Conservation (phyloP, 2,888 invertebrate species). For the Drosophila koepferae region DNA sequence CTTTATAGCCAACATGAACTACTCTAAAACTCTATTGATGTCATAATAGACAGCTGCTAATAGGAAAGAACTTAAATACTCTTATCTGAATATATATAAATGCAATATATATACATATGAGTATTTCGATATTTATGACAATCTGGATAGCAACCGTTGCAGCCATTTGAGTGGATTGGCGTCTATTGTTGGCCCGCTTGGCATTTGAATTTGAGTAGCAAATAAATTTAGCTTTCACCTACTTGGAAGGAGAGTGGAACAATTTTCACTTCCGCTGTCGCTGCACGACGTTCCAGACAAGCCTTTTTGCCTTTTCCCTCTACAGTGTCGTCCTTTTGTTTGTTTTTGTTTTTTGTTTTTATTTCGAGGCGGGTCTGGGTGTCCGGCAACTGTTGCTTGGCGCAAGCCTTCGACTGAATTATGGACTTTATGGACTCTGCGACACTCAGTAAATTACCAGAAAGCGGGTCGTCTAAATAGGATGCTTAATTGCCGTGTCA, state of each 20-base stretch:
- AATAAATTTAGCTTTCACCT: slow-evolving; percentile 70
- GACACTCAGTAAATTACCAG: slow-evolving; percentile 72
- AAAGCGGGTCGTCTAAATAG: slow-evolving; percentile 29
- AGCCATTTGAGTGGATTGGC: not conserved
- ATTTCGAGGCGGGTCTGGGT: not conserved
- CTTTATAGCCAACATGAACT: no score
- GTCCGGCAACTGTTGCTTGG: slow-evolving; percentile 55
- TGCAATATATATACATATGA: not conserved
- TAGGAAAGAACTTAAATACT: no score
- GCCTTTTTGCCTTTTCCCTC: slow-evolving; percentile 34
- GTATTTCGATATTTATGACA: not conserved
- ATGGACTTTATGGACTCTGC: slow-evolving; percentile 51
- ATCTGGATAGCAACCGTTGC: slow-evolving; percentile 9
- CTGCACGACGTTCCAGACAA: slow-evolving; percentile 40
- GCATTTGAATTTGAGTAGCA: slow-evolving; percentile 50
- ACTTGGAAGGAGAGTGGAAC: slow-evolving; percentile 46
- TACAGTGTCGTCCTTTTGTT: no score
- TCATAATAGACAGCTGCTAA: no score
- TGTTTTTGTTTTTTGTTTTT: not conserved
- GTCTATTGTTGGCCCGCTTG: slow-evolving; percentile 27
- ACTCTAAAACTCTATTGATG: no score
- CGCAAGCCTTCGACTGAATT: slow-evolving; percentile 27
- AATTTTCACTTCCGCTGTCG: slow-evolving; percentile 50
- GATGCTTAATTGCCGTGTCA: slow-evolving; percentile 59
- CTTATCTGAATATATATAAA: no score